phyloP scores from a whole-genome alignment of 2,797 vertebrate genomes.

The Psittacula echo region DNA sequence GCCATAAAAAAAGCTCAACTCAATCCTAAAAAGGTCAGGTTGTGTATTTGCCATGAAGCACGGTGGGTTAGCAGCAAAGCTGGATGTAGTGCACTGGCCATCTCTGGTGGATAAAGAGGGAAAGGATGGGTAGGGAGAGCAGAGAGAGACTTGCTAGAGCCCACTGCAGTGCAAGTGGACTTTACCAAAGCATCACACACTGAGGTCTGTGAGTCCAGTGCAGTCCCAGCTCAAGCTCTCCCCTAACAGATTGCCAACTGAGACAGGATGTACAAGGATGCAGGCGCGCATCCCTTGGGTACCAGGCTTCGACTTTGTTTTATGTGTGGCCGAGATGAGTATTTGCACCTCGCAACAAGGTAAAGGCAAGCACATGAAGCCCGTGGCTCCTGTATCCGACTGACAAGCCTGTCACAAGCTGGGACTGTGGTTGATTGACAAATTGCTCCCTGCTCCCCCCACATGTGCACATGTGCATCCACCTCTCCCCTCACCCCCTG shows the following conservation, averaged over 20 bases:
- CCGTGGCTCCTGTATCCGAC: not conserved
- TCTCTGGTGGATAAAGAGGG: not conserved
- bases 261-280: not conserved
- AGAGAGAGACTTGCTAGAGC: not conserved
- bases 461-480: accelerated
- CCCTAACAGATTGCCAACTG: not conserved
- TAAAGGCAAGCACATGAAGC: not conserved
- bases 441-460: not conserved
- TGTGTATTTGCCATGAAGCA: slow-evolving; percentile 52
- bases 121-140: not conserved
- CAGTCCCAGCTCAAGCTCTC: not conserved
- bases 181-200: accelerated
- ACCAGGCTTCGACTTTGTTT: not conserved
- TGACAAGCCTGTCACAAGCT: not conserved
- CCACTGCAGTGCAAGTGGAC: not conserved
- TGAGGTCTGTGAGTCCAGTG: accelerated
- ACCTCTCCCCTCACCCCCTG: not conserved
- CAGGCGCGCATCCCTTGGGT: not conserved
- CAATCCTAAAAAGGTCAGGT: slow-evolving; percentile 43
- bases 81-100: slow-evolving; percentile 36
- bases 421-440: not conserved
- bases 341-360: not conserved
- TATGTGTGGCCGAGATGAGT: accelerated
- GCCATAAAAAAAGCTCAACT: slow-evolving; percentile 5
- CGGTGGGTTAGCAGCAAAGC: slow-evolving; percentile 61